phyloP scores from a whole-genome alignment of 2,113 vertebrate genomes.

The Sapayoa aenigma region DNA sequence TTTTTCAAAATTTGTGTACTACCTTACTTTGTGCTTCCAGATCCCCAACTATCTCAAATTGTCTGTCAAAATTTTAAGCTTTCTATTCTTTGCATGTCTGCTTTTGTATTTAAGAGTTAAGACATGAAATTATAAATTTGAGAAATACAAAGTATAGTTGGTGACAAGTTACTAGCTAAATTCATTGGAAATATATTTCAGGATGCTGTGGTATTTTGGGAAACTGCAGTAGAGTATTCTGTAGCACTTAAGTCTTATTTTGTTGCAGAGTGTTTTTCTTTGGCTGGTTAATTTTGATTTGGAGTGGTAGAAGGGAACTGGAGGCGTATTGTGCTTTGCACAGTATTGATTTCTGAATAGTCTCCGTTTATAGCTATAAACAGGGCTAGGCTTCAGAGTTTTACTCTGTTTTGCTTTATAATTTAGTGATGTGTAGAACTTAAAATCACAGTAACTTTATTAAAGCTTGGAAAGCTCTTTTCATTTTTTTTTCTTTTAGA shows the following conservation, averaged over 20 bases:
- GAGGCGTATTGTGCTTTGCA: neutral
- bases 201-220: neutral
- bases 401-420: neutral
- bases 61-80: neutral
- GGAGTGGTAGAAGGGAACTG: neutral
- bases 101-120: neutral
- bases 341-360: neutral
- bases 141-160: neutral
- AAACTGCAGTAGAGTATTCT: neutral
- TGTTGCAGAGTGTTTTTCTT: neutral
- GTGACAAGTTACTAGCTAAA: neutral
- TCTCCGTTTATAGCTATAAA: neutral
- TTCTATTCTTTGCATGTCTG: neutral
- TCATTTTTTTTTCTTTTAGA: neutral
- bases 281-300: neutral
- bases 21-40: neutral
- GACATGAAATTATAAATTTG: neutral
- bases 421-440: neutral
- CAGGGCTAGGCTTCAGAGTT: neutral
- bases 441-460: neutral
- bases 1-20: neutral
- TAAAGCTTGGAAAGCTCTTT: neutral
- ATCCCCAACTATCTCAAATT: neutral
- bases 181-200: neutral
- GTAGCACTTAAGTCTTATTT: neutral